These are phyloP conservation scores for Narcine bancroftii DNA, from an alignment of 2,113 vertebrate species.

Conservation along the genomic window DNA sequence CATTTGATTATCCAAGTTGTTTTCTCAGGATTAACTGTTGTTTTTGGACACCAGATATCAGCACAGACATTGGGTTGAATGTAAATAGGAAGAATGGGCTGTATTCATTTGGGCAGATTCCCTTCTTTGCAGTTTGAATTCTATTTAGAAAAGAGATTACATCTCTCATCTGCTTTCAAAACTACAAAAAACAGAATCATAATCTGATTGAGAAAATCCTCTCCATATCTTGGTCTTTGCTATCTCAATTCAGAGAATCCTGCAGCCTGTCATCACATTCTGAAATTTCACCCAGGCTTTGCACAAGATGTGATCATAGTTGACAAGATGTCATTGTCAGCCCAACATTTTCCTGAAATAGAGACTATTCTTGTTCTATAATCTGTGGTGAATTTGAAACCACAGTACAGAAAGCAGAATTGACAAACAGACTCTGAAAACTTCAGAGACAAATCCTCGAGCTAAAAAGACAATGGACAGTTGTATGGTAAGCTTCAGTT, in stretches of 20 bases:
- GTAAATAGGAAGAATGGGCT: background rate
- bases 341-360: background rate
- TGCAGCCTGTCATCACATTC: background rate
- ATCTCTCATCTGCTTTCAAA: background rate
- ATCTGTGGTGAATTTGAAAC: conserved; percentile 6
- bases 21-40: background rate
- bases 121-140: background rate
- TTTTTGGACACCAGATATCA: background rate
- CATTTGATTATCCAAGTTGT: background rate
- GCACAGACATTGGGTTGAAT: background rate
- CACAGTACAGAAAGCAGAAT: background rate
- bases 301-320: background rate
- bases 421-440: background rate
- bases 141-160: background rate
- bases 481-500: background rate
- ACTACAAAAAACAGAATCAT: background rate
- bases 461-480: background rate
- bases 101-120: background rate
- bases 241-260: background rate
- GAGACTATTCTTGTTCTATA: background rate
- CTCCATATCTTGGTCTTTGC: background rate
- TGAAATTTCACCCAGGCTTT: conserved; percentile 15
- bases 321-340: conserved; percentile 22
- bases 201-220: background rate
- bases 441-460: background rate